Percentiles rank a stretch among this genome's conserved stretches.
Conservation (phyloP, 2,113 vertebrate genomes). For the Vombatus ursinus region DNA sequence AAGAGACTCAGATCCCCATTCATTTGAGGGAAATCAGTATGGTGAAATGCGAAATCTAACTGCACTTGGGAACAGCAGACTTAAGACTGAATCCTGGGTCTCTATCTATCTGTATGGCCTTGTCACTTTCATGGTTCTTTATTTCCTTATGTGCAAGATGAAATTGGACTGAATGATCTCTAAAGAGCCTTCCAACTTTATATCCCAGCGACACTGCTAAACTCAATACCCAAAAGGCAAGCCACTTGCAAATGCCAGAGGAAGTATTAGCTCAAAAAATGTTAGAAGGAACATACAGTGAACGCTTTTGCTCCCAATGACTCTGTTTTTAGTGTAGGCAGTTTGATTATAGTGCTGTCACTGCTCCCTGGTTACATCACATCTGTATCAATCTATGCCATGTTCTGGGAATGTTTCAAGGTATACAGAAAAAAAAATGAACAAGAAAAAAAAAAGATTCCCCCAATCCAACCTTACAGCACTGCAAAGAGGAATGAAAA, state of each 20-base stretch:
- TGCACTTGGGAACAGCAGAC: neutral
- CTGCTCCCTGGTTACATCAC: constrained; percentile 26
- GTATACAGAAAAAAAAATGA: constrained; percentile 14
- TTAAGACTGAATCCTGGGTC: neutral
- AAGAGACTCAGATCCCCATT: neutral
- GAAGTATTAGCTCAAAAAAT: neutral
- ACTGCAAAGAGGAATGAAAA: constrained; percentile 46
- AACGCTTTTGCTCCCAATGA: neutral
- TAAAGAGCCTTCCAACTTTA: neutral
- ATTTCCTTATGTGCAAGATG: neutral
- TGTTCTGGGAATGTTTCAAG: constrained; percentile 23
- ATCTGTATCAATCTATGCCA: neutral
- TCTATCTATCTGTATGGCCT: neutral
- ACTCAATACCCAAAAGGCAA: neutral
- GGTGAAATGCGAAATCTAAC: neutral
- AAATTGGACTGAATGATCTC: neutral
- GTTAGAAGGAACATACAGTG: neutral
- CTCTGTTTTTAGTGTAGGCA: neutral
- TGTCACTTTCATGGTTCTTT: neutral
- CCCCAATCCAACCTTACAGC: constrained; percentile 5
- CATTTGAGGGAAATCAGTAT: neutral
- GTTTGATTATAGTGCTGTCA: neutral
- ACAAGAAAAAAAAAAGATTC: neutral
- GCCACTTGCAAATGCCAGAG: neutral
- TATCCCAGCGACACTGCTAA: neutral